A percentile compares a stretch with the other conserved stretches of the same genome.
phyloP scores from a whole-genome alignment of 2,113 vertebrate species.

The Sialia sialis region DNA sequence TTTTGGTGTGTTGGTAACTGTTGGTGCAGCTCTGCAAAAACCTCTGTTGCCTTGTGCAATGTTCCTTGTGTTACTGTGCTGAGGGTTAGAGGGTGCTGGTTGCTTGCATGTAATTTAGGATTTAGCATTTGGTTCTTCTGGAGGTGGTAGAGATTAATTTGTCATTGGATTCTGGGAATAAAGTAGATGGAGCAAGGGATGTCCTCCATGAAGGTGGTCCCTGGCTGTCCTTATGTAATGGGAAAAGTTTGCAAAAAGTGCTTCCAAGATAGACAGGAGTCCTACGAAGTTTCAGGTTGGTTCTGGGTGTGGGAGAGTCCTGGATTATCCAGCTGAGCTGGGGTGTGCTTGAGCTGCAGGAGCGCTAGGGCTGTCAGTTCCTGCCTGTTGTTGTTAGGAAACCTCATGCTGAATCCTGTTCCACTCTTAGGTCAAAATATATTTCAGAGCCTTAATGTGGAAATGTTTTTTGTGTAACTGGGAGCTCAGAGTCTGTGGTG shows the following conservation, averaged over 20 bases:
- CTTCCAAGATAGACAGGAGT: background rate
- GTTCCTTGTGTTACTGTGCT: fast-evolving
- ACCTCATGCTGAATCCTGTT: background rate
- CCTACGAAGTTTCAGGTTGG: background rate
- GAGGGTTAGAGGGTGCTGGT: background rate
- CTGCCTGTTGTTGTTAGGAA: background rate
- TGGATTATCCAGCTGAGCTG: background rate
- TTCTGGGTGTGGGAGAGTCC: background rate
- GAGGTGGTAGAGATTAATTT: background rate
- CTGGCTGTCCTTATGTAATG: background rate
- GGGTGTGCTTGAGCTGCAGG: background rate
- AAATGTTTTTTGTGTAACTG: background rate
- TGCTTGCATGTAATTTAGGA: fast-evolving
- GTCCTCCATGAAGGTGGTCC: background rate
- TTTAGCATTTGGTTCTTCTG: background rate
- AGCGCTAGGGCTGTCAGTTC: background rate
- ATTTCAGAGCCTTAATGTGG: background rate
- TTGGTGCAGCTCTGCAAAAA: background rate
- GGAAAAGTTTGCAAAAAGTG: background rate
- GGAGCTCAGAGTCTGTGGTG: background rate
- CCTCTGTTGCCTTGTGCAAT: background rate
- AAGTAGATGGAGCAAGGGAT: background rate
- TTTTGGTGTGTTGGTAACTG: background rate
- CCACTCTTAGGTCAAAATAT: background rate
- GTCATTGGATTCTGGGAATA: background rate